Conservation (phyloP, 2,113 vertebrate species). For the Pyxicephalus adspersus region DNA sequence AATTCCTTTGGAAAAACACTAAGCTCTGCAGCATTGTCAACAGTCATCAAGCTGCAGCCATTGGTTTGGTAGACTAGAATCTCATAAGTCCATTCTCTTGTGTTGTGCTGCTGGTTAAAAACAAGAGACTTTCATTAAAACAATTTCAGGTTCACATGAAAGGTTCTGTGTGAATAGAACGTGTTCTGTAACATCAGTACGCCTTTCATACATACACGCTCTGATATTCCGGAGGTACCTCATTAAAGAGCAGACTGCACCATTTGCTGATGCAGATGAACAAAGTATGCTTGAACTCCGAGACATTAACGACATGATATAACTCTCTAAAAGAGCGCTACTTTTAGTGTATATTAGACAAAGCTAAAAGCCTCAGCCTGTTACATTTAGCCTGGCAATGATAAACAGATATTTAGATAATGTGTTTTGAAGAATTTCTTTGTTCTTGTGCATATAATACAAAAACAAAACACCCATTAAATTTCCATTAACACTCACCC, state of each 20-base stretch:
- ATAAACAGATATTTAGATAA: conserved; percentile 18
- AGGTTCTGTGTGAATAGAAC: not conserved
- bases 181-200: not conserved
- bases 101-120: too few species aligned
- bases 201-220: not conserved
- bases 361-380: conserved; percentile 36
- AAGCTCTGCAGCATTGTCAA: too few species aligned
- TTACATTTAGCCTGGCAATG: conserved; percentile 35
- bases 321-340: conserved; percentile 2
- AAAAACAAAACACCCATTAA: not conserved
- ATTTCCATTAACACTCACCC: not conserved
- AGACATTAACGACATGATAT: conserved; percentile 34
- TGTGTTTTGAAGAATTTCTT: not conserved
- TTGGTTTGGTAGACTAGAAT: too few species aligned
- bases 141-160: conserved; percentile 3
- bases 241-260: conserved; percentile 28
- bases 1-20: too few species aligned
- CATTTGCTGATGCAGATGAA: conserved; percentile 21
- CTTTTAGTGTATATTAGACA: conserved; percentile 1
- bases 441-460: conserved; percentile 9
- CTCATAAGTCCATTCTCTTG: too few species aligned
- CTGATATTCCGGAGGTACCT: conserved; percentile 14
- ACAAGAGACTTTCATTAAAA: too few species aligned
- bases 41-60: too few species aligned
- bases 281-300: not conserved